These are phyloP conservation scores for Sarcophaga carnaria DNA, from an alignment of 2,888 invertebrate genomes.

Conservation along the genomic window DNA sequence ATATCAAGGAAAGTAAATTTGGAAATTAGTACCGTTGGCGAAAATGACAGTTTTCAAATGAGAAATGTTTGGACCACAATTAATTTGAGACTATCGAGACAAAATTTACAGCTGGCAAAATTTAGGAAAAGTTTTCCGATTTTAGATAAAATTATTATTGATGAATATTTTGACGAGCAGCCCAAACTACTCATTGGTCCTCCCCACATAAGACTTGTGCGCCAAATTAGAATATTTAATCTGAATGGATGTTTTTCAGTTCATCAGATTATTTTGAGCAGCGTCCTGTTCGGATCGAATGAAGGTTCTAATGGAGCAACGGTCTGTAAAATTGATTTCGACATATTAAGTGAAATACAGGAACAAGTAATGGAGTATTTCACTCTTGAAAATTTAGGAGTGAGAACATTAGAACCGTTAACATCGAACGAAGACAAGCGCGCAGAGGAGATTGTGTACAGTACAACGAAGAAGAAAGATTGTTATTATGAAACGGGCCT, in stretches of 20 bases:
- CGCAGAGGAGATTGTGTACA: conserved; percentile 33
- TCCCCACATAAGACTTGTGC: conserved; percentile 41
- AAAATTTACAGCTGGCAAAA: conserved; percentile 35
- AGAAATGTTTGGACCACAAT: conserved; percentile 44
- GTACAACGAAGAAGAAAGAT: conserved; percentile 23
- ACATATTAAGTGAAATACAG: conserved; percentile 16
- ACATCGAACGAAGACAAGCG: conserved; percentile 32
- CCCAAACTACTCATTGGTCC: conserved; percentile 42
- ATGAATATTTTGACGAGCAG: conserved; percentile 24
- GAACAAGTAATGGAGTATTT: conserved; percentile 41
- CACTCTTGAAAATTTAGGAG: conserved; percentile 38
- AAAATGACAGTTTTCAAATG: conserved; percentile 35
- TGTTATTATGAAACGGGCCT: conserved; percentile 29
- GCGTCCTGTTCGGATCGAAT: conserved; percentile 24
- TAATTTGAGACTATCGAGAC: conserved; percentile 33
- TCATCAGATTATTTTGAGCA: conserved; percentile 30
- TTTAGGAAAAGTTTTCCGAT: conserved; percentile 35
- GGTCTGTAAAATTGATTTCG: conserved; percentile 14
- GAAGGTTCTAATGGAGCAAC: conserved; percentile 12
- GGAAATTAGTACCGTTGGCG: conserved; percentile 1
- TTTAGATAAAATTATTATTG: conserved; percentile 38
- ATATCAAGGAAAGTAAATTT: conserved; percentile 34
- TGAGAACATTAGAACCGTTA: conserved; percentile 2
- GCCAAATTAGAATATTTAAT: conserved; percentile 19
- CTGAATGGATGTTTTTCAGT: conserved; percentile 28